phyloP scores from a whole-genome alignment of 2,113 vertebrate genomes.

The human (Homo sapiens) region DNA sequence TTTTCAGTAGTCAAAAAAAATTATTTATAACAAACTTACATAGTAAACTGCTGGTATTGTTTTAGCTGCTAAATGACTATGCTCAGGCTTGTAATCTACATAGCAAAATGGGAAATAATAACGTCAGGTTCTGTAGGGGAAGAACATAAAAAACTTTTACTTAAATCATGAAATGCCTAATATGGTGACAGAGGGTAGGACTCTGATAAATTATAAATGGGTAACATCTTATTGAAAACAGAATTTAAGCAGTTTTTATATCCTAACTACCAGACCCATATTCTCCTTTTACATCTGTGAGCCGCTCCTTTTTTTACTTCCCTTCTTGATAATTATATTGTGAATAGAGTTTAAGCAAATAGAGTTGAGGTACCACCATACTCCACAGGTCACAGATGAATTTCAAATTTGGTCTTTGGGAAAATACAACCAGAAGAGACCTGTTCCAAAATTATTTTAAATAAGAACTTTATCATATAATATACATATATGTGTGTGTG shows the following conservation, averaged over 20 bases:
- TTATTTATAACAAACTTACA: background rate
- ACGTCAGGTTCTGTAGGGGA: background rate
- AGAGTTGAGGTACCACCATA: background rate
- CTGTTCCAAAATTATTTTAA: background rate
- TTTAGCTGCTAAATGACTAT: conserved; percentile 9
- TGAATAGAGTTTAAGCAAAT: background rate
- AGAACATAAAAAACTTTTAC: background rate
- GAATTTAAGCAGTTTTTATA: background rate
- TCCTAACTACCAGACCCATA: background rate
- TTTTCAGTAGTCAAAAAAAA: background rate
- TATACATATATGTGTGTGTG: background rate
- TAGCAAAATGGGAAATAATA: background rate
- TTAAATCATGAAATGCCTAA: background rate
- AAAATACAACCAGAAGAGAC: background rate
- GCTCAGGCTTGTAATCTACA: background rate
- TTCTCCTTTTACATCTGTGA: background rate
- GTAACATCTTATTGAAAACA: background rate
- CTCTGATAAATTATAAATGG: background rate
- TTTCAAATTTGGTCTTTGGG: background rate
- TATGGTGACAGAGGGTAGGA: background rate
- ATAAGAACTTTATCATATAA: background rate
- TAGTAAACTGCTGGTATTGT: background rate
- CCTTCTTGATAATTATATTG: background rate
- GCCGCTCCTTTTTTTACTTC: background rate
- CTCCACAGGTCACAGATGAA: background rate